phyloP scores from a whole-genome alignment of 2,797 vertebrate genomes.

The Gallirallus australis region DNA sequence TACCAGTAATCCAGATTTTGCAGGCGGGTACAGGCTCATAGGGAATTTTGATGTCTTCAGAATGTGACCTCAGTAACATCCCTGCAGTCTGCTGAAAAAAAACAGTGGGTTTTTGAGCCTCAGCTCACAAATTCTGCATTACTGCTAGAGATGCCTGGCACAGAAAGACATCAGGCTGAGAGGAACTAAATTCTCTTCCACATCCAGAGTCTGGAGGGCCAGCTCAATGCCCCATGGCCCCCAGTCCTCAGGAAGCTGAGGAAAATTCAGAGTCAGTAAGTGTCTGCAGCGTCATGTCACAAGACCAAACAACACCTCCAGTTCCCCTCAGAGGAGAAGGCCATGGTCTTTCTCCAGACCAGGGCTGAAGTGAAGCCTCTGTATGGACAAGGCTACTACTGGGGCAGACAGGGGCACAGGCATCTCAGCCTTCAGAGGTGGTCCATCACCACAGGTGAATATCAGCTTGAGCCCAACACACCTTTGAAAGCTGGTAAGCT shows the following conservation, averaged over 20 bases:
- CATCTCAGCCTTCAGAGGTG: background rate
- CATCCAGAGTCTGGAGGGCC: accelerated
- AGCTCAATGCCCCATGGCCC: accelerated
- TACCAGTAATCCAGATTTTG: background rate
- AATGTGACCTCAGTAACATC: background rate
- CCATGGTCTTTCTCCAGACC: accelerated
- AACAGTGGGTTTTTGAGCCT: background rate
- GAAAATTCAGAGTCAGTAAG: background rate
- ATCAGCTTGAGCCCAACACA: background rate
- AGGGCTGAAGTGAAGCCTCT: accelerated
- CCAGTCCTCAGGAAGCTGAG: accelerated
- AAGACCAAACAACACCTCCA: accelerated
- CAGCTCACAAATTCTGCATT: background rate
- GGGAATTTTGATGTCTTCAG: background rate
- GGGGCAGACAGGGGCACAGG: accelerated
- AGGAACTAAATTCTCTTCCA: background rate
- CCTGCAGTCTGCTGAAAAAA: background rate
- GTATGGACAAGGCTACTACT: background rate
- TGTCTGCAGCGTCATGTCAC: background rate
- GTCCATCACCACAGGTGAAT: background rate
- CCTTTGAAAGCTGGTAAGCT: background rate
- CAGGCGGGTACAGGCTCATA: background rate
- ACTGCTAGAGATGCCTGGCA: background rate
- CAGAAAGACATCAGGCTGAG: background rate
- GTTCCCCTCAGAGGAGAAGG: background rate